Evolutionary conservation across 2,113 vertebrate species (phyloP), one percentile per base, ranked within the genome.

Genomic region (Epinephelus cyanopodus): DNA sequence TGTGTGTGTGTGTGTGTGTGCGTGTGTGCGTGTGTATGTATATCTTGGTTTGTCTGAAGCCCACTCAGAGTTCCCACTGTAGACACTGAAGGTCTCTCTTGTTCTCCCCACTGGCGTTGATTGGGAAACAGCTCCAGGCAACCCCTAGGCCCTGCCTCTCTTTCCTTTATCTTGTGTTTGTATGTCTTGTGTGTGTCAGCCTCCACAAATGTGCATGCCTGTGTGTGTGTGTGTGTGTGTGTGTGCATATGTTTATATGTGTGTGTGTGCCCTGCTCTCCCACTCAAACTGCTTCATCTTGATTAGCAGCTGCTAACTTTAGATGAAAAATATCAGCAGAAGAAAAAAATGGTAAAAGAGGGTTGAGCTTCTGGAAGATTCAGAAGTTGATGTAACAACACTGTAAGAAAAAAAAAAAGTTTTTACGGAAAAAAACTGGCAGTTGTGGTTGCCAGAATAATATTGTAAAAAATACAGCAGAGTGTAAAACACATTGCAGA

Each of bases 71-170:
- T 74, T 92, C 80, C 74, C 81, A 61, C 52, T 86, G 87, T 67
- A 84, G 89, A 87, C 60, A 72, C 69, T 8, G 67, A 93, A 90
- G 87, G 88, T 91, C 82, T 93, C 88, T 92, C 66, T 87, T 88
- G 83, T 90, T 91, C 79, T 92, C 87, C 90, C 90, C 81, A 79
- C 85, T 87, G 92, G 79, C 27, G 80, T 53, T 86, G 92, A 92
- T 93, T 89, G 86, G 86, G 87, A 93, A 93, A 93, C 89, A 90
- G 92, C 93, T 92, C 68, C 84, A 84, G 92, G 92, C 93, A 79
- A 65, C 87, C 92, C 77, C 76, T 62, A 78, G 91, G 92, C 91
- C 77, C 58, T 72, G 80, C 77, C 86, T 82, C 78, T 76, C 39
- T 6, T 72, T 87, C 63, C 81, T 90, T 89, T 67, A 81, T 89